These are phyloP conservation scores for Tromatobia lineatoria DNA, from an alignment of 2,888 invertebrate species.

Conservation along the genomic window DNA sequence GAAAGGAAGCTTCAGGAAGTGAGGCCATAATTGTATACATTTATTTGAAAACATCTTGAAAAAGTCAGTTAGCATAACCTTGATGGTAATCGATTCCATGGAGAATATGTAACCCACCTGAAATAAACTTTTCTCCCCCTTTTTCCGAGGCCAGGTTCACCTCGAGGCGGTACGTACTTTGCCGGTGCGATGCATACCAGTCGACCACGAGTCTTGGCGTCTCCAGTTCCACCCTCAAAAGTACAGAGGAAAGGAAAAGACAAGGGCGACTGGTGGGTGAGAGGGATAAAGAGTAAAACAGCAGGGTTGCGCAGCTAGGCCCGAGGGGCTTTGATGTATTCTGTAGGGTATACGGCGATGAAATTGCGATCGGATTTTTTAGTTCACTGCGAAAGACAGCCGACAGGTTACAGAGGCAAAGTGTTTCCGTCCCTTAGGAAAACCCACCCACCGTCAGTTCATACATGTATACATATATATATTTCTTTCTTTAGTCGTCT, in stretches of 20 bases:
- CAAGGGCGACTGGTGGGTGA: constrained; percentile 16
- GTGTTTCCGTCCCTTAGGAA: constrained; percentile 47
- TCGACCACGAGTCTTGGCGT: constrained; percentile 5
- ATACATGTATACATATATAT: neutral
- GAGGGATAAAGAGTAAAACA: constrained; percentile 13
- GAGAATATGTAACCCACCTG: neutral
- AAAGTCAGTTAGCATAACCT: neutral
- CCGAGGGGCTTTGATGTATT: constrained; percentile 56
- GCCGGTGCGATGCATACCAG: neutral
- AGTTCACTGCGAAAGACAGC: constrained; percentile 26
- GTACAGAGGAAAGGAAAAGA: constrained; percentile 32
- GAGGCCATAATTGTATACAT: neutral
- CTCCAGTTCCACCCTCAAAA: constrained; percentile 14
- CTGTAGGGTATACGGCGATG: constrained; percentile 35
- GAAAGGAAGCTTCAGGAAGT: neutral
- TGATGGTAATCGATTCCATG: neutral
- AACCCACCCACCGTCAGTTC: constrained; percentile 13
- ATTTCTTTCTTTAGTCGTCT: constrained; percentile 19
- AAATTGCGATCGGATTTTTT: constrained; percentile 53
- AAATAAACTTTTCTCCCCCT: constrained; percentile 4
- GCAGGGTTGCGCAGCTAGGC: constrained; percentile 16
- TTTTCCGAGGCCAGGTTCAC: constrained; percentile 4
- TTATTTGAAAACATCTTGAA: neutral
- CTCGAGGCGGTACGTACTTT: neutral
- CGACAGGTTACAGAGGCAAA: constrained; percentile 49